Percentiles rank a stretch among this genome's conserved stretches.
These are phyloP conservation scores for Microctonus brassicae DNA, from an alignment of 2,888 invertebrate species.

Conservation along the genomic window DNA sequence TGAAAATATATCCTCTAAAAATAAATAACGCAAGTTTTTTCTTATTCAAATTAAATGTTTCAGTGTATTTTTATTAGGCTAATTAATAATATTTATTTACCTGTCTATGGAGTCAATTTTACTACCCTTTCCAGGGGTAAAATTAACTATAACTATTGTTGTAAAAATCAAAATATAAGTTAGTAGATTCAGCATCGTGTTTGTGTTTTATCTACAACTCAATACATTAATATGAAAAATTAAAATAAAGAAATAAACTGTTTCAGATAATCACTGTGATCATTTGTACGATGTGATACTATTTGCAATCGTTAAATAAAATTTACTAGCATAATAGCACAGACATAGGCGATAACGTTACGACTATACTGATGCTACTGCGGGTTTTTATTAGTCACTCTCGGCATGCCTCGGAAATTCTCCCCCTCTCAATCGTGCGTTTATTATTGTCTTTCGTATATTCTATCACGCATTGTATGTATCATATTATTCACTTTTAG, in stretches of 20 bases:
- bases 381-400: neutral
- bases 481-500: neutral
- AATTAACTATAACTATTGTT: conserved; percentile 3
- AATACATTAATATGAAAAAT: conserved; percentile 22
- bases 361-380: neutral
- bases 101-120: conserved; percentile 29
- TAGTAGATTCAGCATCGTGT: neutral
- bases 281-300: neutral
- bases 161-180: neutral
- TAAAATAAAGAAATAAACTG: neutral
- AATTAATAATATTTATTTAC: conserved; percentile 14
- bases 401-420: neutral
- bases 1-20: conserved; percentile 64
- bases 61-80: neutral
- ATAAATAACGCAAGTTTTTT: too few relatives aligned
- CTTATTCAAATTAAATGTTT: too few relatives aligned
- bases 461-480: neutral
- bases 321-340: conserved; percentile 1
- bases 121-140: neutral
- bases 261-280: neutral
- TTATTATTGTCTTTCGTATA: neutral
- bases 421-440: neutral
- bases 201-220: conserved; percentile 35
- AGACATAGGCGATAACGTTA: conserved; percentile 25
- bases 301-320: too few relatives aligned